Conservation (phyloP, 2,888 invertebrate species). For the Acrobasis consociella region DNA sequence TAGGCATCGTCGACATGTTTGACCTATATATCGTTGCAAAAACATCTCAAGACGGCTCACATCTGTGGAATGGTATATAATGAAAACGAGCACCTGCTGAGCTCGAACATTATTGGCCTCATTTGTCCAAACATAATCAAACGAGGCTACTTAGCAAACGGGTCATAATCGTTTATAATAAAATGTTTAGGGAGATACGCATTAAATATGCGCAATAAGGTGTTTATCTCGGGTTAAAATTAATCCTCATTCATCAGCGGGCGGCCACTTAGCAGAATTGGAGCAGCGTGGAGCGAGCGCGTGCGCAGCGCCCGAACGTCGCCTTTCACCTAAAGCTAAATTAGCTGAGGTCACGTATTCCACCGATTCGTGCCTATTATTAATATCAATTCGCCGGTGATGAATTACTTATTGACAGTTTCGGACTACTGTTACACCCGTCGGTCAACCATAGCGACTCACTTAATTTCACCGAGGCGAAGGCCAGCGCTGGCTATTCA, state of each 20-base stretch:
- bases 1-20: constrained; percentile 14
- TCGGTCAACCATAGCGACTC: constrained; percentile 17
- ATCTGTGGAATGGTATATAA: constrained; percentile 14
- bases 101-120: constrained; percentile 20
- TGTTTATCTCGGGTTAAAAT: constrained; percentile 49
- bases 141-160: constrained; percentile 15
- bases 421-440: constrained; percentile 20
- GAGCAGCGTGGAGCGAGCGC: constrained; percentile 47
- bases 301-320: constrained; percentile 48
- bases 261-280: constrained; percentile 62
- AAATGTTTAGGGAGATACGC: constrained; percentile 15
- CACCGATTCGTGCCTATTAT: constrained; percentile 25
- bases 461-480: constrained; percentile 18
- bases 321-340: constrained; percentile 59
- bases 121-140: constrained; percentile 22
- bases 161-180: constrained; percentile 12
- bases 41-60: constrained; percentile 10
- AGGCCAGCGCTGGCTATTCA: constrained; percentile 17
- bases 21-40: constrained; percentile 21
- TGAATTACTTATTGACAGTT: constrained; percentile 24
- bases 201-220: constrained; percentile 45
- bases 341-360: constrained; percentile 36
- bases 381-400: constrained; percentile 19
- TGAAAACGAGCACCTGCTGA: constrained; percentile 22
- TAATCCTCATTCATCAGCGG: constrained; percentile 61